phyloP scores from a whole-genome alignment of 2,113 vertebrate genomes.

The Notiomystis cincta region DNA sequence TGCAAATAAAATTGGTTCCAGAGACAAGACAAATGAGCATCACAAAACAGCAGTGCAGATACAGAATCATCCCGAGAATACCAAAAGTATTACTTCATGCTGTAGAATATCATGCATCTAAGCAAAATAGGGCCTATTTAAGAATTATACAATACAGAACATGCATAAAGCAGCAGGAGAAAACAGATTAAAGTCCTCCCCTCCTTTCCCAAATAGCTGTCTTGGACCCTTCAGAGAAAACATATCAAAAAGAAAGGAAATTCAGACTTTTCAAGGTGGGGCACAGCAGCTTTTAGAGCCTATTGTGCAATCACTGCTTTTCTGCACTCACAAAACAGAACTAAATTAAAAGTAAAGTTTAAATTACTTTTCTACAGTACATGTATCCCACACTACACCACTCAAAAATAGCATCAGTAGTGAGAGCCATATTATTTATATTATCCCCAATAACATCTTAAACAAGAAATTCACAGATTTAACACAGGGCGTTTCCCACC shows the following conservation, averaged over 20 bases:
- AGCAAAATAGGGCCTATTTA: background rate
- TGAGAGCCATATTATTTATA: background rate
- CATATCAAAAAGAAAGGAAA: background rate
- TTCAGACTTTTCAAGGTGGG: background rate
- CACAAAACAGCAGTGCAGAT: background rate
- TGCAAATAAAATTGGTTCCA: background rate
- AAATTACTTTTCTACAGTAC: background rate
- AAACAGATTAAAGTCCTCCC: background rate
- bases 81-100: conserved; percentile 6
- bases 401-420: background rate
- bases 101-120: background rate
- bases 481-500: background rate
- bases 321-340: background rate
- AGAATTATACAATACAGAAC: background rate
- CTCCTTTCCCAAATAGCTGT: background rate
- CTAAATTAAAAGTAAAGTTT: background rate
- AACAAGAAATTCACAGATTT: background rate
- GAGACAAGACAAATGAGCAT: background rate
- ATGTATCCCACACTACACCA: background rate
- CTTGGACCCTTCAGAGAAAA: background rate
- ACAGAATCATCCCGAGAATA: background rate
- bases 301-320: background rate
- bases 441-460: background rate
- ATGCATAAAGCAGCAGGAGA: background rate
- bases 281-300: background rate